phyloP scores from a whole-genome alignment of 2,888 invertebrate species.

The Onchidella celtica region DNA sequence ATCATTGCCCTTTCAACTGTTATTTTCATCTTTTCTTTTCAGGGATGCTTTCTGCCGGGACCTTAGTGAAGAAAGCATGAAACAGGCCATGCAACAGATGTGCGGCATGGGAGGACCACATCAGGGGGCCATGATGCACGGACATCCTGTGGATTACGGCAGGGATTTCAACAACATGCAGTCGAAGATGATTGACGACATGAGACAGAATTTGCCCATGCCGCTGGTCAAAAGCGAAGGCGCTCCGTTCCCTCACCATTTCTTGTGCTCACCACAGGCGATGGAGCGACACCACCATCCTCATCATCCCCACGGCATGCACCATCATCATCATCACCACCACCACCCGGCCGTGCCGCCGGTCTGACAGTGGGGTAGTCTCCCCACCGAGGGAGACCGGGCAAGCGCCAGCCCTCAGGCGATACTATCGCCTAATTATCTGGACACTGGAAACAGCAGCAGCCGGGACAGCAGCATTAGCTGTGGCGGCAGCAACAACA shows the following conservation, averaged over 20 bases:
- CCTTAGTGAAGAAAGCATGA: conserved; percentile 52
- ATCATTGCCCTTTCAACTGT: too few relatives aligned
- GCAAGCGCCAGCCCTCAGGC: conserved; percentile 15
- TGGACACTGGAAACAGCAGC: conserved; percentile 28
- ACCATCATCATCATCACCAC: conserved; percentile 39
- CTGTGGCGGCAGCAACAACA: conserved; percentile 5
- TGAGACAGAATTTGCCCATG: conserved; percentile 49
- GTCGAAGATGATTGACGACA: conserved; percentile 52
- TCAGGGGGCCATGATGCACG: conserved; percentile 40
- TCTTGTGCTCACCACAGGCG: conserved; percentile 43
- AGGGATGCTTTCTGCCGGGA: conserved; percentile 53
- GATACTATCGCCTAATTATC: conserved; percentile 16
- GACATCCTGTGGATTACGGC: conserved; percentile 24
- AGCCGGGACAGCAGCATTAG: conserved; percentile 30
- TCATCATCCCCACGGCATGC: conserved; percentile 37
- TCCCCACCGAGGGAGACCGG: conserved; percentile 37
- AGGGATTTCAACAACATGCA: conserved; percentile 45
- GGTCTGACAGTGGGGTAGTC: conserved; percentile 43
- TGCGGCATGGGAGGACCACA: conserved; percentile 47
- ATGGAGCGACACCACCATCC: conserved; percentile 39
- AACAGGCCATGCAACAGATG: conserved; percentile 54
- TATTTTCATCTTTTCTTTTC: too few relatives aligned
- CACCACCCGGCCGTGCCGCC: conserved; percentile 41
- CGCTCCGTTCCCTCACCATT: conserved; percentile 37
- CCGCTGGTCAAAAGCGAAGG: conserved; percentile 52